A percentile compares a stretch with the other conserved stretches of the same genome.
Evolutionary conservation across 2,113 vertebrate genomes (phyloP).

Genomic region (Lasiurus cinereus): DNA sequence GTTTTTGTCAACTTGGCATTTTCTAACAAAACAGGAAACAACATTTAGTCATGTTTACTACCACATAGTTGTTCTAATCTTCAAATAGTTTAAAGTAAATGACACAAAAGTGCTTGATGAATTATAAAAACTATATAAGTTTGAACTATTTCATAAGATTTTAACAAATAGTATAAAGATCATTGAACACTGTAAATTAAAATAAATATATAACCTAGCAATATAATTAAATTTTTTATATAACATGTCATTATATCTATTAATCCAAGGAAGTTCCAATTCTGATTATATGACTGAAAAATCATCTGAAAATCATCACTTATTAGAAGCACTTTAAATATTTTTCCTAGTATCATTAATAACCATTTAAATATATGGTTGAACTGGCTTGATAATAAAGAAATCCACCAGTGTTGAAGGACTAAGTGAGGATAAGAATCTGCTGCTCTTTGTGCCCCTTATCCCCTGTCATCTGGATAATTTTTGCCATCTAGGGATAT

Average conservation of each 20-base stretch:
- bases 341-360: too few relatives aligned
- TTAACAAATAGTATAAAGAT: background rate
- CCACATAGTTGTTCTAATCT: background rate
- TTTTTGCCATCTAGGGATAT: too few relatives aligned
- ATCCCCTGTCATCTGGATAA: too few relatives aligned
- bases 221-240: background rate
- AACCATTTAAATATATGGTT: too few relatives aligned
- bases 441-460: too few relatives aligned
- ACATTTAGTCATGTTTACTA: background rate
- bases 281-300: too few relatives aligned
- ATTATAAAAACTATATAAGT: background rate
- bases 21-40: constrained; percentile 53
- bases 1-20: constrained; percentile 28
- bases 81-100: constrained; percentile 41
- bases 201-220: background rate
- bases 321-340: too few relatives aligned
- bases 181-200: constrained; percentile 12
- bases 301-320: too few relatives aligned
- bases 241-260: background rate
- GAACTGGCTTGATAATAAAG: too few relatives aligned
- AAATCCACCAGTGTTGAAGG: too few relatives aligned
- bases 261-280: too few relatives aligned
- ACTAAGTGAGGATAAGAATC: too few relatives aligned
- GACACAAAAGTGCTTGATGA: background rate
- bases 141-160: background rate